Evolutionary conservation across 2,797 vertebrate species (phyloP), one percentile per base, ranked within the genome.

Genomic region (Champsocephalus gunnari): DNA sequence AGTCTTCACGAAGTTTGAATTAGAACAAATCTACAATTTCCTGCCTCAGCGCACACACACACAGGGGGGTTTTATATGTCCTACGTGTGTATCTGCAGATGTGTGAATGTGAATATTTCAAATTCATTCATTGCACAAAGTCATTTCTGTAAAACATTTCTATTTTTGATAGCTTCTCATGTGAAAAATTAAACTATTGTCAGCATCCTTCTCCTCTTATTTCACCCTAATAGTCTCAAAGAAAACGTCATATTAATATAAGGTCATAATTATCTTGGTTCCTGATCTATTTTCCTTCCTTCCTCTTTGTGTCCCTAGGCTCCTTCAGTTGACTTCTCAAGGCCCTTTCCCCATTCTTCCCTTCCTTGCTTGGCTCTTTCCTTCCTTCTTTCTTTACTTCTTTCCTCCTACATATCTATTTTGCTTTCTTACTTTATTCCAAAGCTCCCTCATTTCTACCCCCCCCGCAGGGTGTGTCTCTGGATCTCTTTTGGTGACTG

Each of bases 401-500:
- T 19, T 19, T 19, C 49, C 10, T 5, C 8, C 34, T 38, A 7
- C 34, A 7, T 38, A 8, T 38, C 34, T 38, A 38, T 38, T 38
- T 38, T 38, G 6, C 34, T 38, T 38, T 38, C 34, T 9, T 5
- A 28, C 28, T 28, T 38, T 8, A 38, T 38, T 38, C 12, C 51
- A 12, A 13, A 7, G 1, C 51, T 24, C 7, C 50, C 50, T 12
- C 50, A n/a, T 12, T 12, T 12, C 49, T n/a, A 9, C 50, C 12
- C 19, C 19, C 19, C 12, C 34, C 78, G 56, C 66, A n/a, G 86
- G 87, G 87, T 79, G 87, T 85, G 83, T 68, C 63, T 72, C 73
- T 83, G 84, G 84, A 69, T 72, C 67, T 48, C 50, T 57, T 9
- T 32, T 48, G 56, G 70, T 82, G 74, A 77, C 76, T 70, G 14